Conservation (phyloP, 2,113 vertebrate genomes). For the Hystrix cristata region DNA sequence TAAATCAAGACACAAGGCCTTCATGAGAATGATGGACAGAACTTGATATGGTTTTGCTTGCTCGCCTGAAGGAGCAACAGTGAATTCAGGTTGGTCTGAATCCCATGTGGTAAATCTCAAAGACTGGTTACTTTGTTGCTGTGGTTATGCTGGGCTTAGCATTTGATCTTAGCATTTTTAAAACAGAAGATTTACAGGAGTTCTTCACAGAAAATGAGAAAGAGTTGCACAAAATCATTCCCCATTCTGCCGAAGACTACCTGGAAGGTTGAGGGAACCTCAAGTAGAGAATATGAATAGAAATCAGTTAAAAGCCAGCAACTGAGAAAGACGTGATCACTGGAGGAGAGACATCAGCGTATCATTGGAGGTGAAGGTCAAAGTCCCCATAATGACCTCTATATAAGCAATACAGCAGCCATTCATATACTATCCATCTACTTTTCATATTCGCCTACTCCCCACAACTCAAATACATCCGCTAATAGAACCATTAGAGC, state of each 20-base stretch:
- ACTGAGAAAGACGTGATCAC: fast-evolving
- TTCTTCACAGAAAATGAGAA: not conserved
- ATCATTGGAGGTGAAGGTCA: not conserved
- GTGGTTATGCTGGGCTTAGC: fast-evolving
- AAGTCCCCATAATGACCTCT: not conserved
- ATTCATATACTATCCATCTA: not conserved
- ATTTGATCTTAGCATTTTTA: not conserved
- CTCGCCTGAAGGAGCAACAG: fast-evolving
- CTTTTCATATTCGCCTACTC: not conserved
- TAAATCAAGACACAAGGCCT: not conserved
- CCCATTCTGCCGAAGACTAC: not conserved
- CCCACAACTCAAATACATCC: fast-evolving
- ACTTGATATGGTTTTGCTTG: fast-evolving
- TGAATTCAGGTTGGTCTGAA: no score
- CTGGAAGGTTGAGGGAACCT: not conserved
- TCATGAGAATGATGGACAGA: not conserved
- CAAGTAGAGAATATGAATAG: not conserved
- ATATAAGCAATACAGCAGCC: fast-evolving
- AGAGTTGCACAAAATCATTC: not conserved
- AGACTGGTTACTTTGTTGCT: not conserved
- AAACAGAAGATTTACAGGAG: not conserved
- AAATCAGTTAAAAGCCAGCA: not conserved
- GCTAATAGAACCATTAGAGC: not conserved
- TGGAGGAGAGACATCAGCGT: fast-evolving
- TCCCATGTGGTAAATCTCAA: no score